phyloP scores from a whole-genome alignment of 2,113 vertebrate genomes.

The Pimephales promelas region DNA sequence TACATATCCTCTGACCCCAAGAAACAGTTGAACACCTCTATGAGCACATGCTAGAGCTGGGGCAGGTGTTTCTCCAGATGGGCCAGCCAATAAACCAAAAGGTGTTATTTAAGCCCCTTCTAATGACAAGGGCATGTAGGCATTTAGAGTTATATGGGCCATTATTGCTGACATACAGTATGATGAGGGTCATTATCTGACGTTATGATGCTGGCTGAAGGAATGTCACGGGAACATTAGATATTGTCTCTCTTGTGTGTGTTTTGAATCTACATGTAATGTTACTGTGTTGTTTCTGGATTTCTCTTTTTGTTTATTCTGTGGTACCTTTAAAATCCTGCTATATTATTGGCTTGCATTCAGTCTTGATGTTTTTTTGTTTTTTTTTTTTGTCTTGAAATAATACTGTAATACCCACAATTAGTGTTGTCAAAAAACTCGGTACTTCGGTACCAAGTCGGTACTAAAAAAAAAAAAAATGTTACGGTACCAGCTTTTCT shows the following conservation, averaged over 20 bases:
- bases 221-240: slow-evolving; percentile 18
- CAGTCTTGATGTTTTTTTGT: background rate
- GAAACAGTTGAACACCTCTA: background rate
- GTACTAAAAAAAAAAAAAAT: too few species aligned
- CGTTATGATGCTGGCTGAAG: slow-evolving; percentile 34
- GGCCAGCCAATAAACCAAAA: background rate
- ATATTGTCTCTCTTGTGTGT: background rate
- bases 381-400: too few species aligned
- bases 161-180: slow-evolving; percentile 40
- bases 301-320: background rate
- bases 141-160: slow-evolving; percentile 48
- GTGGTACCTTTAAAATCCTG: background rate
- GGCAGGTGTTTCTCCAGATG: slow-evolving; percentile 46
- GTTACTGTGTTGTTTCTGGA: slow-evolving; percentile 17
- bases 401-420: background rate
- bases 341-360: background rate
- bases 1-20: slow-evolving; percentile 24
- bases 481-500: too few species aligned
- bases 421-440: too few species aligned
- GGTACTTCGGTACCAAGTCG: too few species aligned
- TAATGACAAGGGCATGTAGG: slow-evolving; percentile 44
- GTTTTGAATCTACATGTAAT: slow-evolving; percentile 11
- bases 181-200: slow-evolving; percentile 30
- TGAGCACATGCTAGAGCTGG: background rate
- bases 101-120: slow-evolving; percentile 43